A percentile compares a stretch with the other conserved stretches of the same genome.
Evolutionary conservation across 2,797 vertebrate species (phyloP).

Genomic region (Hypotaenidia okinawae): DNA sequence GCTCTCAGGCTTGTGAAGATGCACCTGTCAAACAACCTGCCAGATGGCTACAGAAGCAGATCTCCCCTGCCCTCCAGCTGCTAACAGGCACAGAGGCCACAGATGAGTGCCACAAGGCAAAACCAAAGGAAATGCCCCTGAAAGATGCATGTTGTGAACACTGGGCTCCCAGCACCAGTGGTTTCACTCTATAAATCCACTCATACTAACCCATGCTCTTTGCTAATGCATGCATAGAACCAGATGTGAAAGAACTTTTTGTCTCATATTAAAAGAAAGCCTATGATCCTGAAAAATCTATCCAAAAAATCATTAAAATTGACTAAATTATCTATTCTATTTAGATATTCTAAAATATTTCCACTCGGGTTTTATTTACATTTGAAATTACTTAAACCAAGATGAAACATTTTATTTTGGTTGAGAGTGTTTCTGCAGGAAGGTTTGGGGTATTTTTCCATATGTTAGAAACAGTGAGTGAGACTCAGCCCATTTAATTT

Average conservation of each 20-base stretch:
- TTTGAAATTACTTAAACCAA: neutral
- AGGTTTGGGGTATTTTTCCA: neutral
- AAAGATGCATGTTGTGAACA: neutral
- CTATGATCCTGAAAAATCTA: neutral
- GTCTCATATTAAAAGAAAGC: neutral
- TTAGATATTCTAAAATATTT: neutral
- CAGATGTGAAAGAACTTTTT: neutral
- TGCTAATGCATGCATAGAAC: neutral
- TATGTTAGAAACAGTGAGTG: neutral
- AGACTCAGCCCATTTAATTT: neutral
- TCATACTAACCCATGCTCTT: neutral
- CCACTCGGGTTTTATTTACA: fast-evolving
- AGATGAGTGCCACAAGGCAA: fast-evolving
- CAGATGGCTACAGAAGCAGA: neutral
- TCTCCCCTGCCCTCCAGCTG: neutral
- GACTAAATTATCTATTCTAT: neutral
- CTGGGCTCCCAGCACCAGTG: neutral
- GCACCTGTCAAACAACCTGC: neutral
- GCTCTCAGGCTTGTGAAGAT: neutral
- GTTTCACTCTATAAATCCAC: neutral
- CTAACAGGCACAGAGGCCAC: fast-evolving
- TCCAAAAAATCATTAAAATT: neutral
- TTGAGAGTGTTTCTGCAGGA: neutral
- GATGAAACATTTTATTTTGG: neutral
- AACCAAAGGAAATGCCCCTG: neutral